A percentile compares a stretch with the other conserved stretches of the same genome.
These are phyloP conservation scores for Malthinus seriepunctatus DNA, from an alignment of 2,888 invertebrate species.

Conservation along the genomic window DNA sequence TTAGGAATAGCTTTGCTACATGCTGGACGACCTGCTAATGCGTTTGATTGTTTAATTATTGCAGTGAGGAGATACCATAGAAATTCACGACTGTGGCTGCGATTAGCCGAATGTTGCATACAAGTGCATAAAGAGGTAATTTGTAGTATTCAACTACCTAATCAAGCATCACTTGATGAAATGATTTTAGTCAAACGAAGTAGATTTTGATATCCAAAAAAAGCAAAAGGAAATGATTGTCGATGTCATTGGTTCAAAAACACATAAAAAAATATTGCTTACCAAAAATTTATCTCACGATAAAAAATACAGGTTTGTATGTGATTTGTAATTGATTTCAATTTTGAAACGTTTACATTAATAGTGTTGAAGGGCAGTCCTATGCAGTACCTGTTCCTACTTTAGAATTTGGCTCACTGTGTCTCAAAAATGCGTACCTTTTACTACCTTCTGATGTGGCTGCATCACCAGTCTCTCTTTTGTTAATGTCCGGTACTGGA, in stretches of 20 bases:
- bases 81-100: constrained; percentile 89
- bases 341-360: background rate
- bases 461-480: constrained; percentile 50
- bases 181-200: constrained; percentile 60
- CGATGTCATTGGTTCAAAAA: constrained; percentile 62
- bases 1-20: constrained; percentile 82
- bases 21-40: constrained; percentile 77
- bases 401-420: constrained; percentile 87
- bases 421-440: constrained; percentile 81
- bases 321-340: background rate
- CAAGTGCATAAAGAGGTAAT: constrained; percentile 59
- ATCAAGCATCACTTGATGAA: background rate
- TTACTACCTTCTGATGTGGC: constrained; percentile 63
- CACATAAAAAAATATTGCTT: constrained; percentile 66
- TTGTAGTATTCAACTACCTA: background rate
- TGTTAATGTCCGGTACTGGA: constrained; percentile 51
- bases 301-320: constrained; percentile 57
- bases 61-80: constrained; percentile 83
- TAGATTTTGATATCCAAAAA: constrained; percentile 63
- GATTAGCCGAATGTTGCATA: constrained; percentile 92
- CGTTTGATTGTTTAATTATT: constrained; percentile 89
- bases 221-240: constrained; percentile 64
- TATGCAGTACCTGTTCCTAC: constrained; percentile 87
- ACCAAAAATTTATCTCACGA: constrained; percentile 59
- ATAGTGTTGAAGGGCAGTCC: constrained; percentile 67